These are phyloP conservation scores for Dolichotis patagonum DNA, from an alignment of 2,113 vertebrate genomes.

Conservation along the genomic window DNA sequence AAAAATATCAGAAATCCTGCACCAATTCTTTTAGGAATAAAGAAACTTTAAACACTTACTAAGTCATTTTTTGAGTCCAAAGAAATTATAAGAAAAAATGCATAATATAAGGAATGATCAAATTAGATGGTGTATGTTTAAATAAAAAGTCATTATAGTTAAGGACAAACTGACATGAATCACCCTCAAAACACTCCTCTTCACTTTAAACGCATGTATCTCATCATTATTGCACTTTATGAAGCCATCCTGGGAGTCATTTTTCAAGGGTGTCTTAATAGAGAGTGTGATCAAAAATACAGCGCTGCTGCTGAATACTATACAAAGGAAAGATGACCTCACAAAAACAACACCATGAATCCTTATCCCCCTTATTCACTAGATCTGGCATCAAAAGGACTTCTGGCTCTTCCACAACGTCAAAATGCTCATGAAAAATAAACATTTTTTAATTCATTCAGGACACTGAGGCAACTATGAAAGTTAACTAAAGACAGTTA, in stretches of 20 bases:
- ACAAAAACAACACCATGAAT: background rate
- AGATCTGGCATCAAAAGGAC: background rate
- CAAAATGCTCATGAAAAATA: background rate
- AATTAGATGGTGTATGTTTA: background rate
- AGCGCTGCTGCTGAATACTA: background rate
- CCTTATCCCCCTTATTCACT: background rate
- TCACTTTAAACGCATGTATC: background rate
- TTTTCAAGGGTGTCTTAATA: background rate
- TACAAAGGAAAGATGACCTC: background rate
- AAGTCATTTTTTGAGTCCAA: background rate
- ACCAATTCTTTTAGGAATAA: background rate
- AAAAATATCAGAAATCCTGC: background rate
- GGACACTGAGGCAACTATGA: background rate
- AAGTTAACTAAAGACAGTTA: background rate
- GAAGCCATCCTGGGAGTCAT: background rate
- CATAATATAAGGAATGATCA: background rate
- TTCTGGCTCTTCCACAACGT: background rate
- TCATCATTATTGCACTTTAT: background rate
- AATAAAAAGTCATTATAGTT: background rate
- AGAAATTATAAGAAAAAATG: background rate
- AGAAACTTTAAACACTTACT: background rate
- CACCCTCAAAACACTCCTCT: background rate
- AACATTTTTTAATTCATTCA: background rate
- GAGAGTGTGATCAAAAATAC: background rate
- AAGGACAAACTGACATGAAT: background rate